These are phyloP conservation scores for Operophtera brumata DNA, from an alignment of 2,888 invertebrate species.

Conservation along the genomic window DNA sequence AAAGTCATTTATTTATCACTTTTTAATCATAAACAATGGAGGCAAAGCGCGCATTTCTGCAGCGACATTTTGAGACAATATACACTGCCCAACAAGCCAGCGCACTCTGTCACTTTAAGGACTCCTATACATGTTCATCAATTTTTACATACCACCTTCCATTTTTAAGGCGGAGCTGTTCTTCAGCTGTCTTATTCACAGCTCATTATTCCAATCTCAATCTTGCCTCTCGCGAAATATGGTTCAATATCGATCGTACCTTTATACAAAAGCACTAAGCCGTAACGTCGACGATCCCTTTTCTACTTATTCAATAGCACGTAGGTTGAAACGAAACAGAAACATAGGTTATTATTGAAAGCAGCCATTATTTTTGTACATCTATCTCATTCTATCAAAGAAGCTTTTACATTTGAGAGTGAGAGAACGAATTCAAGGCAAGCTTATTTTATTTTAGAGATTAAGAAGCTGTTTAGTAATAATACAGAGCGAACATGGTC, in stretches of 20 bases:
- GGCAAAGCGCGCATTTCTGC: conserved; percentile 62
- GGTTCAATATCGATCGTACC: conserved; percentile 29
- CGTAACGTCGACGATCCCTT: conserved; percentile 61
- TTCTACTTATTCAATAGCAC: conserved; percentile 50
- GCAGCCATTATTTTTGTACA: conserved; percentile 35
- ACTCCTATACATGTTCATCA: conserved; percentile 81
- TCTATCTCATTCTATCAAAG: conserved; percentile 47
- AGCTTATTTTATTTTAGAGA: conserved; percentile 57
- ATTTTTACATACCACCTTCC: conserved; percentile 82
- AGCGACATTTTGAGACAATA: conserved; percentile 79
- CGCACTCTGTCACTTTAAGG: conserved; percentile 80
- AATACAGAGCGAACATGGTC: conserved; percentile 75
- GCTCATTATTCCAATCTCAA: conserved; percentile 30
- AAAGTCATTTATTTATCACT: conserved; percentile 79
- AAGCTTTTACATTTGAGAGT: conserved; percentile 44
- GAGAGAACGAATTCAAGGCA: conserved; percentile 48
- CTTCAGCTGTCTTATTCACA: conserved; percentile 57
- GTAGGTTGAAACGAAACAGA: conserved; percentile 63
- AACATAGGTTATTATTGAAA: conserved; percentile 38
- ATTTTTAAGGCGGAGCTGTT: conserved; percentile 81
- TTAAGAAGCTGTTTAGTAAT: conserved; percentile 77
- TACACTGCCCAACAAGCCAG: conserved; percentile 79
- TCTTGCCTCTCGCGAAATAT: neutral
- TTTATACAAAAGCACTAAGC: conserved; percentile 49
- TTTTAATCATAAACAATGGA: conserved; percentile 77